Percentiles rank a stretch among this genome's conserved stretches.
These are phyloP conservation scores for Endomychus coccineus DNA, from an alignment of 2,888 invertebrate species.

Conservation along the genomic window DNA sequence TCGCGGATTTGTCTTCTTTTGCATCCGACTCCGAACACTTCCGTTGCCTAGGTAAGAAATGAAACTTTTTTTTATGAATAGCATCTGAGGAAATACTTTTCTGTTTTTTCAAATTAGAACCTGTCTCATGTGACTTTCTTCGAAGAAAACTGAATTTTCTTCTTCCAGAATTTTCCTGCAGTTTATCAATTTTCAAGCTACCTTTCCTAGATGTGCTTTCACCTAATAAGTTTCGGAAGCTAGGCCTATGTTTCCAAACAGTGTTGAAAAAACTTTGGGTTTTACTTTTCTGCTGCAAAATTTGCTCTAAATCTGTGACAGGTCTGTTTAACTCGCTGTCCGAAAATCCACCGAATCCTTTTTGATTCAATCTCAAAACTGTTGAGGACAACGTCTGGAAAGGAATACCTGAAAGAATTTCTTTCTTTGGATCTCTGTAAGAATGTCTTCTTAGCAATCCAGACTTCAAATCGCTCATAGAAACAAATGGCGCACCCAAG, in stretches of 20 bases:
- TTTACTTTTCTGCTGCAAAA: conserved; percentile 12
- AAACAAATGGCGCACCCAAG: conserved; percentile 49
- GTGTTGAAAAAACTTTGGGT: too few species aligned
- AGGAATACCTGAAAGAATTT: conserved; percentile 6
- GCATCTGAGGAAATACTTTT: conserved; percentile 13
- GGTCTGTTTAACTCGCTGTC: conserved; percentile 24
- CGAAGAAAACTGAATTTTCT: conserved; percentile 19
- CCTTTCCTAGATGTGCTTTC: conserved; percentile 3
- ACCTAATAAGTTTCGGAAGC: conserved; percentile 21
- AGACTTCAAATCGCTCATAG: conserved; percentile 27
- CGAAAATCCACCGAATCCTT: conserved; percentile 23
- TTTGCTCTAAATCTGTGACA: conserved; percentile 3
- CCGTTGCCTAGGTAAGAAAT: too few species aligned
- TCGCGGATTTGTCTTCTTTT: neutral
- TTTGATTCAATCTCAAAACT: conserved; percentile 5
- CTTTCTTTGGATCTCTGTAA: neutral
- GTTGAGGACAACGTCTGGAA: conserved; percentile 3
- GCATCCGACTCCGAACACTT: too few species aligned
- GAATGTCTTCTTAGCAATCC: conserved; percentile 20
- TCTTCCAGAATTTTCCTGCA: conserved; percentile 15
- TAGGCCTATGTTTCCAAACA: conserved; percentile 22
- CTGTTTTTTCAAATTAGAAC: conserved; percentile 12
- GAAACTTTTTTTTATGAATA: conserved; percentile 13
- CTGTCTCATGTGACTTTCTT: conserved; percentile 15
- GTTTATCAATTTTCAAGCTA: conserved; percentile 6